Percentiles rank a stretch among this genome's conserved stretches.
These are phyloP conservation scores for Orthosia gracilis DNA, from an alignment of 2,888 invertebrate genomes.

Conservation along the genomic window DNA sequence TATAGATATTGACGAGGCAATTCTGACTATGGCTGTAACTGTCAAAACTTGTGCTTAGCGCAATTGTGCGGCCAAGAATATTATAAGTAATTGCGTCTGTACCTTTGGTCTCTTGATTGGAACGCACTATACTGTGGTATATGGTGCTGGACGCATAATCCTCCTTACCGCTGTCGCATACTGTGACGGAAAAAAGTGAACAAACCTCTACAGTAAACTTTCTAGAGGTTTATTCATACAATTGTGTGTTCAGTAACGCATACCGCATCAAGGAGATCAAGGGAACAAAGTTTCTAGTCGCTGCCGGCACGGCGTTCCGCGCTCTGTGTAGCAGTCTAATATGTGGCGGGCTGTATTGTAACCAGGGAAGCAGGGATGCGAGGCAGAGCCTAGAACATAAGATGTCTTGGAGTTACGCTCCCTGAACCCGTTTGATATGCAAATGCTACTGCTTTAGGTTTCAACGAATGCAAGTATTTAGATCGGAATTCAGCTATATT, in stretches of 20 bases:
- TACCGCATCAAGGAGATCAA: too few species aligned
- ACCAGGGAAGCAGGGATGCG: conserved; percentile 22
- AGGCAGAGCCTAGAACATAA: conserved; percentile 29
- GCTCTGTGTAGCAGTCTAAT: conserved; percentile 47
- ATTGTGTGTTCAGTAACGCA: too few species aligned
- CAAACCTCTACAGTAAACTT: too few species aligned
- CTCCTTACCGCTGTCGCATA: too few species aligned
- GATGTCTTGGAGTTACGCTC: conserved; percentile 33
- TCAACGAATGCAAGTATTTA: conserved; percentile 24
- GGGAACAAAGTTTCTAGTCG: background rate
- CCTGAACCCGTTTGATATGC: conserved; percentile 46
- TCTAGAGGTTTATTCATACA: too few species aligned
- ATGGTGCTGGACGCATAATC: too few species aligned
- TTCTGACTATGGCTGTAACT: background rate
- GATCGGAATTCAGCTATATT: conserved; percentile 1
- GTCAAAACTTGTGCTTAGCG: background rate
- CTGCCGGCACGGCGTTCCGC: background rate
- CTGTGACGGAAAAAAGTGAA: too few species aligned
- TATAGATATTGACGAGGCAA: background rate
- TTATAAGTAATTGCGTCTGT: background rate
- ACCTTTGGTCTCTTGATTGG: too few species aligned
- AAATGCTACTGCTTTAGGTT: conserved; percentile 43
- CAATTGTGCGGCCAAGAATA: background rate
- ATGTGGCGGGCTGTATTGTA: conserved; percentile 61
- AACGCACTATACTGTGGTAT: too few species aligned